These are phyloP conservation scores for Thinocorus orbignyianus DNA, from an alignment of 2,113 vertebrate genomes.

Conservation along the genomic window DNA sequence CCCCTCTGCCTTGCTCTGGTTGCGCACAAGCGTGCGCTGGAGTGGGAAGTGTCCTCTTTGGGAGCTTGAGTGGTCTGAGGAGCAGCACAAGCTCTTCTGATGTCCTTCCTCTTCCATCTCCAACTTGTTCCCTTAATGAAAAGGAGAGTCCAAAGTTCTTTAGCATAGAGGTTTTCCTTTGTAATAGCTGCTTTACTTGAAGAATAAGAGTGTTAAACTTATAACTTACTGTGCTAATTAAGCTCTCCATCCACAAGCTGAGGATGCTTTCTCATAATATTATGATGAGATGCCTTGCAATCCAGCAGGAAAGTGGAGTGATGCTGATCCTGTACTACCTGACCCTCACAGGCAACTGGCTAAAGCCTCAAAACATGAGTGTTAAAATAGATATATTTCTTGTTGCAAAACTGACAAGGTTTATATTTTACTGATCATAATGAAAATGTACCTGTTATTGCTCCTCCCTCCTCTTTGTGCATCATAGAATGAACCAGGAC, in stretches of 20 bases:
- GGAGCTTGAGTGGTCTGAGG: background rate
- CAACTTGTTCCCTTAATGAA: background rate
- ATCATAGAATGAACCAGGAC: background rate
- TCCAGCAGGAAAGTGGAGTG: background rate
- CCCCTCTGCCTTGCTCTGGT: background rate
- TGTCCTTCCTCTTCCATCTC: background rate
- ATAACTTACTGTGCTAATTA: background rate
- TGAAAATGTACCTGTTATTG: background rate
- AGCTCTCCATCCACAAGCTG: background rate
- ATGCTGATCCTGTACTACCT: background rate
- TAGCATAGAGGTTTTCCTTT: background rate
- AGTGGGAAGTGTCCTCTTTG: background rate
- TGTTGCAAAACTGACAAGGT: background rate
- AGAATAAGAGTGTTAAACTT: background rate
- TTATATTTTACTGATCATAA: background rate
- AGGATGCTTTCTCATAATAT: background rate
- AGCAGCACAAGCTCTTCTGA: background rate
- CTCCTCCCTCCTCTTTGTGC: background rate
- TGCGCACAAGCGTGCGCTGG: background rate
- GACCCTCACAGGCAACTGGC: background rate
- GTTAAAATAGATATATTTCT: background rate
- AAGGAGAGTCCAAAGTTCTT: background rate
- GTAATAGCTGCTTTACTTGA: background rate
- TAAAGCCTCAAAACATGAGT: background rate
- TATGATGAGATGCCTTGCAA: background rate